Evolutionary conservation across 2,888 invertebrate species (phyloP).

Genomic region (Brachypalpus laphriformis): DNA sequence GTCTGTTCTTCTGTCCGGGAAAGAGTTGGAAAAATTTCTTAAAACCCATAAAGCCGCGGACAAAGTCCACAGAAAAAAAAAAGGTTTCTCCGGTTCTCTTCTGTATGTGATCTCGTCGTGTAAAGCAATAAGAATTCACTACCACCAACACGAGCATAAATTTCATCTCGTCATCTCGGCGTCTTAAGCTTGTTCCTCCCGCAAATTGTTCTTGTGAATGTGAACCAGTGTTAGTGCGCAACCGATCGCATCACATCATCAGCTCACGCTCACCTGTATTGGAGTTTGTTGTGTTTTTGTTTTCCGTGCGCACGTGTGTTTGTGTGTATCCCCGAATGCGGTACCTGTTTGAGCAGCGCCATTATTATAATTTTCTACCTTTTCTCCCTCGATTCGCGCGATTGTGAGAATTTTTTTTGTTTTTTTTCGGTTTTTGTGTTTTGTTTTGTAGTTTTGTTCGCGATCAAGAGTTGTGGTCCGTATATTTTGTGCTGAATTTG

Average conservation of each 20-base stretch:
- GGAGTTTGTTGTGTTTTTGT: constrained; percentile 57
- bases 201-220: constrained; percentile 37
- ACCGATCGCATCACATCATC: constrained; percentile 11
- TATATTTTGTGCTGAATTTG: constrained; percentile 11
- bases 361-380: constrained; percentile 18
- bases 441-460: constrained; percentile 1
- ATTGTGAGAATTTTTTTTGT: constrained; percentile 38
- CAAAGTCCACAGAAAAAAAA: background rate
- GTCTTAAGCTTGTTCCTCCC: constrained; percentile 13
- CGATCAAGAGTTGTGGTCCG: background rate
- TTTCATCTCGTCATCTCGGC: constrained; percentile 23
- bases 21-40: background rate
- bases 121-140: constrained; percentile 3
- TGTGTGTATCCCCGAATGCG: constrained; percentile 7
- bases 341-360: constrained; percentile 63
- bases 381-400: constrained; percentile 12
- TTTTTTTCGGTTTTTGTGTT: background rate
- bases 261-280: constrained; percentile 65
- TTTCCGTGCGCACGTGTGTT: constrained; percentile 28
- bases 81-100: background rate
- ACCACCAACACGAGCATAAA: constrained; percentile 4
- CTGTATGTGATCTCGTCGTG: constrained; percentile 13
- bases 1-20: background rate
- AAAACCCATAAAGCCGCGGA: background rate
- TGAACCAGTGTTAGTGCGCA: constrained; percentile 22